phyloP scores from a whole-genome alignment of 1,140 invertebrate species.

The Eumeta japonica region DNA sequence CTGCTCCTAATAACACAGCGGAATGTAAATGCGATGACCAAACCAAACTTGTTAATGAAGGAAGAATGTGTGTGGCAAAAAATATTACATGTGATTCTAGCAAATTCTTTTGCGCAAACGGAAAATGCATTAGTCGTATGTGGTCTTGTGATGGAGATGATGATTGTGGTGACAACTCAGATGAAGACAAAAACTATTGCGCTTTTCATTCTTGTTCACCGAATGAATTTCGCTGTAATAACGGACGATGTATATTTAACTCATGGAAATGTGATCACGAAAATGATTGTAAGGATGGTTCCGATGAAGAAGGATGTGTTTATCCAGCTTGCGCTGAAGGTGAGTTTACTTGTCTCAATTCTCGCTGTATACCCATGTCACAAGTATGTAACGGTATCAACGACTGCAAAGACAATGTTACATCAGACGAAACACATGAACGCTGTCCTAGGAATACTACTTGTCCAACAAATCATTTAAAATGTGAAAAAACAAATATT shows the following conservation, averaged over 20 bases:
- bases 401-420: slow-evolving; percentile 90
- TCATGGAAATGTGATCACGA: slow-evolving; percentile 94
- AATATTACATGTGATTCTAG: slow-evolving; percentile 85
- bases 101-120: slow-evolving; percentile 93
- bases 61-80: slow-evolving; percentile 84
- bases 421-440: slow-evolving; percentile 87
- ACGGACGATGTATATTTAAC: slow-evolving; percentile 92
- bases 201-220: slow-evolving; percentile 89
- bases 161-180: slow-evolving; percentile 91
- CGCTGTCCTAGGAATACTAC: slow-evolving; percentile 83
- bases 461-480: slow-evolving; percentile 82
- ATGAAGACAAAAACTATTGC: slow-evolving; percentile 92
- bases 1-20: slow-evolving; percentile 75
- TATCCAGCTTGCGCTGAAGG: slow-evolving; percentile 88
- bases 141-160: slow-evolving; percentile 97
- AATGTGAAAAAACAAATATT: slow-evolving; percentile 91
- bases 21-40: slow-evolving; percentile 87
- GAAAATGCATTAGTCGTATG: slow-evolving; percentile 91
- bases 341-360: slow-evolving; percentile 92
- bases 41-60: slow-evolving; percentile 88
- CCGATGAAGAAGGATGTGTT: slow-evolving; percentile 88
- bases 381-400: slow-evolving; percentile 93
- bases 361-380: slow-evolving; percentile 81
- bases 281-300: slow-evolving; percentile 92
- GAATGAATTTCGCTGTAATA: slow-evolving; percentile 91